phyloP scores from a whole-genome alignment of 2,797 vertebrate species.

The Sus cebifrons region DNA sequence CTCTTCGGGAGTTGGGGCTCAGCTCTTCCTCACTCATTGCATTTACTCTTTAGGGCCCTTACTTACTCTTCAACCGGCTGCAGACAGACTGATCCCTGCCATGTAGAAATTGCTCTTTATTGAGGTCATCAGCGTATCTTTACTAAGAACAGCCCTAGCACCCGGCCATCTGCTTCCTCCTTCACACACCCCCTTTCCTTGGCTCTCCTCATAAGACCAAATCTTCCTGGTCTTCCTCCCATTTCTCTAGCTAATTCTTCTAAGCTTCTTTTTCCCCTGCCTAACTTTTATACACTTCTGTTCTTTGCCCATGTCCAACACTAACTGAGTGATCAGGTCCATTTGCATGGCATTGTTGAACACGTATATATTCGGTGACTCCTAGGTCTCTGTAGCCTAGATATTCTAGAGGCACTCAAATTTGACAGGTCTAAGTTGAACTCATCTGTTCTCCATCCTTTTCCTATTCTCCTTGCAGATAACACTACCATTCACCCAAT shows the following conservation, averaged over 20 bases:
- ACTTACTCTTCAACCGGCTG: not conserved
- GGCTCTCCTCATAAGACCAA: not conserved
- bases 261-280: not conserved
- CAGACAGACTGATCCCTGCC: not conserved
- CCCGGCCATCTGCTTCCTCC: not conserved
- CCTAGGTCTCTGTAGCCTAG: not conserved
- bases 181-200: constrained; percentile 16
- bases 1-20: not conserved
- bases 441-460: not conserved
- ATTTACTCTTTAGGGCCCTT: not conserved
- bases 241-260: not conserved
- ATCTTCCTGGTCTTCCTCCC: not conserved
- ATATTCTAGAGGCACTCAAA: not conserved
- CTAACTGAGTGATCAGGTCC: not conserved
- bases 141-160: not conserved
- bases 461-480: not conserved
- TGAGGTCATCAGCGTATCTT: not conserved
- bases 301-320: not conserved
- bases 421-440: not conserved
- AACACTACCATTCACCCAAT: not conserved
- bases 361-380: not conserved
- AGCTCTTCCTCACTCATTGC: not conserved
- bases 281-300: not conserved
- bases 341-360: not conserved
- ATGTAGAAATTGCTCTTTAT: not conserved